These are phyloP conservation scores for Isichthys henryi DNA, from an alignment of 2,113 vertebrate genomes.

Conservation along the genomic window DNA sequence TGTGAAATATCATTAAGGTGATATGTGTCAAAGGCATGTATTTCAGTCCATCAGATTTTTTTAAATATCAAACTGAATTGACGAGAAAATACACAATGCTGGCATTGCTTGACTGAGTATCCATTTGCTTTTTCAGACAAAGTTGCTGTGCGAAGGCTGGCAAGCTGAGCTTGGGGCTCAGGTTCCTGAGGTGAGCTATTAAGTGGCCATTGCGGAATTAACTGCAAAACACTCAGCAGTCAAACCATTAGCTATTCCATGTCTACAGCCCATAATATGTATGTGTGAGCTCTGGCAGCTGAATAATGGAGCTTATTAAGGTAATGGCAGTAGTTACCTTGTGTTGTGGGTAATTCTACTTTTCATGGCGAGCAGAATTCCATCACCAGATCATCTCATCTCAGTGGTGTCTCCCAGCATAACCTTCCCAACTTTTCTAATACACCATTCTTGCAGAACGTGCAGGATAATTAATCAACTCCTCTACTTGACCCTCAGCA, in stretches of 20 bases:
- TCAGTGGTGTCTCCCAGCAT: not conserved
- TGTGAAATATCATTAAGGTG: not conserved
- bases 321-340: constrained; percentile 27
- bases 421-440: not conserved
- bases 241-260: constrained; percentile 26
- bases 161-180: not conserved
- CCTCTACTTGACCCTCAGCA: not conserved
- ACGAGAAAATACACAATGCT: not conserved
- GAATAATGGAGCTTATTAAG: constrained; percentile 25
- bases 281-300: constrained; percentile 14
- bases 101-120: not conserved
- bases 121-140: not conserved
- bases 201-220: constrained; percentile 15
- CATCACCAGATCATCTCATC: not conserved
- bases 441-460: not conserved
- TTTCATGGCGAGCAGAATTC: not conserved
- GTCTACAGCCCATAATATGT: constrained; percentile 12
- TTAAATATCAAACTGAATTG: not conserved
- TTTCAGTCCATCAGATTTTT: not conserved
- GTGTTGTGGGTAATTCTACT: constrained; percentile 22
- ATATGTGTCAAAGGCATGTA: not conserved
- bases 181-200: constrained; percentile 12
- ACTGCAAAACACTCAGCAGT: constrained; percentile 24
- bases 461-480: not conserved
- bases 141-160: not conserved